phyloP scores from a whole-genome alignment of 23 tunicate genomes.

The Diplosoma virens region DNA sequence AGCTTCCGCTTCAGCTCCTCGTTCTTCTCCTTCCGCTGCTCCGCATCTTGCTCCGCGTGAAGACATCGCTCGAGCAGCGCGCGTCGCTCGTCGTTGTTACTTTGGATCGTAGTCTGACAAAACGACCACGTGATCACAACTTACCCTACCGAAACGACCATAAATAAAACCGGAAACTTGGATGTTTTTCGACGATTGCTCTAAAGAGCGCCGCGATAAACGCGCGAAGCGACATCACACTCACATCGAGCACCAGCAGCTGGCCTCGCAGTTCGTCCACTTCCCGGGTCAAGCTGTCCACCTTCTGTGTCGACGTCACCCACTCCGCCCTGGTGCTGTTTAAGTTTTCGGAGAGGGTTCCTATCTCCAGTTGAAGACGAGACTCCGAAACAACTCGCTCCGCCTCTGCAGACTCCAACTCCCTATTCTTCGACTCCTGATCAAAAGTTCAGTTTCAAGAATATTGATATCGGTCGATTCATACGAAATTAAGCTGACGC shows the following conservation, averaged over 20 bases:
- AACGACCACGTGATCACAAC: no score
- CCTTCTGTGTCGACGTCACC: conserved; percentile 40
- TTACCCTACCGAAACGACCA: no score
- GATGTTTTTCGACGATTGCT: no score
- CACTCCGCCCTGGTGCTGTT: conserved; percentile 77
- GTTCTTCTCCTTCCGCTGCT: conserved; percentile 48
- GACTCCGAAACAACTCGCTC: conserved; percentile 63
- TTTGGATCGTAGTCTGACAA: conserved; percentile 73
- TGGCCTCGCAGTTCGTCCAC: conserved; percentile 63
- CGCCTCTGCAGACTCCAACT: conserved; percentile 51
- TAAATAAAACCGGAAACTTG: no score
- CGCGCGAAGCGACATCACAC: no score
- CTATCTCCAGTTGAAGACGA: conserved; percentile 70
- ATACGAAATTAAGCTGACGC: background rate
- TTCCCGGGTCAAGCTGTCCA: conserved; percentile 45
- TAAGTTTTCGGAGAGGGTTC: conserved; percentile 66
- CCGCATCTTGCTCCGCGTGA: conserved; percentile 65
- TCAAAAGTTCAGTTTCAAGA: background rate
- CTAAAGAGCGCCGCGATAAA: no score
- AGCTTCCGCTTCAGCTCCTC: conserved; percentile 39
- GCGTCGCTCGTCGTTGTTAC: conserved; percentile 80
- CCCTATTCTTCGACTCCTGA: conserved; percentile 35
- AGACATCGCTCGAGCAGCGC: conserved; percentile 81
- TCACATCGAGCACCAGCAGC: conserved; percentile 43
- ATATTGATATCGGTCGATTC: background rate